A percentile compares a stretch with the other conserved stretches of the same genome.
phyloP scores from a whole-genome alignment of 2,797 vertebrate species.

The Buceros bicornis region DNA sequence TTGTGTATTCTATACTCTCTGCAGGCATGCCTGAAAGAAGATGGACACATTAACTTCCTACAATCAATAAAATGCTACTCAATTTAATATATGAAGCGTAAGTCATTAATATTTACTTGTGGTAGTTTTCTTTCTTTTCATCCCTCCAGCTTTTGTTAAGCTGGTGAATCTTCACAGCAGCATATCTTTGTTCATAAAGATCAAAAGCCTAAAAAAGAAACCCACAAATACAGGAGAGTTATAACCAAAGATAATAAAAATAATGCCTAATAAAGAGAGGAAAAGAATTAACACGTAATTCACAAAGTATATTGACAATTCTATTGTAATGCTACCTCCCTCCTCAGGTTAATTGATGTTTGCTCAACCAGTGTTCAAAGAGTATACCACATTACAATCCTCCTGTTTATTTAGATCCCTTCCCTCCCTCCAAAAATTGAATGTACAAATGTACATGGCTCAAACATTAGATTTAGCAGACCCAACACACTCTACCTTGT shows the following conservation, averaged over 20 bases:
- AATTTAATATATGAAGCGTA: slow-evolving; percentile 34
- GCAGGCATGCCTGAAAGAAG: slow-evolving; percentile 92
- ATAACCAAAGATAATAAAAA: slow-evolving; percentile 20
- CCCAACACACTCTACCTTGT: slow-evolving; percentile 86
- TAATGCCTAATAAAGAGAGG: background rate
- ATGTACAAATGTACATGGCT: background rate
- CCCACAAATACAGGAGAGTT: background rate
- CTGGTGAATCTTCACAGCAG: slow-evolving; percentile 99
- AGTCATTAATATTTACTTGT: slow-evolving; percentile 88
- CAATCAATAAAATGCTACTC: slow-evolving; percentile 26
- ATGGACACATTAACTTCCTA: slow-evolving; percentile 68
- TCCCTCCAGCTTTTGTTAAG: slow-evolving; percentile 99
- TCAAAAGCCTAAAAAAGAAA: slow-evolving; percentile 91
- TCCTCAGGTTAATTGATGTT: background rate
- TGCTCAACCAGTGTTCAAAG: background rate
- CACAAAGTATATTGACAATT: background rate
- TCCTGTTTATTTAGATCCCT: background rate
- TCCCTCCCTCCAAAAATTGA: rapidly evolving
- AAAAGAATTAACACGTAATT: background rate
- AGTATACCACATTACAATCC: background rate
- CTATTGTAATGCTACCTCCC: background rate
- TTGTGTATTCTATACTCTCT: slow-evolving; percentile 99
- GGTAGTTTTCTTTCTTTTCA: slow-evolving; percentile 99
- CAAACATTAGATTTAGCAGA: slow-evolving; percentile 13
- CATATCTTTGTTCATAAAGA: slow-evolving; percentile 97